Base-by-base conservation (phyloP, 2,113 vertebrate genomes). In the Noctilio leporinus region DNA sequence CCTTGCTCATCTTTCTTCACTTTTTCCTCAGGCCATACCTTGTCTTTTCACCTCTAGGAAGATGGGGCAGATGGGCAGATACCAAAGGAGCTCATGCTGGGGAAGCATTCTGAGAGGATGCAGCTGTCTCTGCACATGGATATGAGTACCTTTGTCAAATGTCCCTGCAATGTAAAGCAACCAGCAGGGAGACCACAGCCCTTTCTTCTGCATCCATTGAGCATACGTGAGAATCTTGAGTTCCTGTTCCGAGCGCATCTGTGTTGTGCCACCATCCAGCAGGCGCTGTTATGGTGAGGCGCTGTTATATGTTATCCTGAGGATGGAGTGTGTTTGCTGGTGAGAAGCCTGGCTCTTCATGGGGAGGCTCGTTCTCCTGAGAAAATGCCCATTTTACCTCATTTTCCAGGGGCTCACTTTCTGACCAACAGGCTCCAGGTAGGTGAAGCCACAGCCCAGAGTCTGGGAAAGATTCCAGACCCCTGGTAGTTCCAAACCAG, bases 381-480 rank as follows among this genome's bases (percentile, higher is more conserved):
- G 95, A 95, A 78, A 95, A 88, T 75, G 35, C 77, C 38, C 51
- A 47, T 72, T 91, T 89, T 28, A 17, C 67, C 38, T 92, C 51
- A 67, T 94, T 86, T 92, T 85, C 76, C 28, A 87, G 84, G 62
- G 92, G 51, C 47, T 89, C 70, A 24, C 33, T 95, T 96, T 82
- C 92, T 94, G 77, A 69, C 49, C 85, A 75, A n/a, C 17, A 51
- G 90, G 67, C 89, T 95, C 84, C 38, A 89, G 80, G 78, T 81
- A 83, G 86, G 69, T 57, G 51, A 89, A 82, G 49, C 43, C 51
- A 40, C 43, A 81, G 70, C 8, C 4, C n/a, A 4, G n/a, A 16
- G 53, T 88, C 96, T 91, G 96, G 97, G 97, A 89, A 49, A 59
- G 55, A 78, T 45, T 95, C 96, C 88, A 96, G 80, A 84, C 17